Base-by-base conservation (phyloP, 2,888 invertebrate genomes). In the Neocrepidodera transversa region DNA sequence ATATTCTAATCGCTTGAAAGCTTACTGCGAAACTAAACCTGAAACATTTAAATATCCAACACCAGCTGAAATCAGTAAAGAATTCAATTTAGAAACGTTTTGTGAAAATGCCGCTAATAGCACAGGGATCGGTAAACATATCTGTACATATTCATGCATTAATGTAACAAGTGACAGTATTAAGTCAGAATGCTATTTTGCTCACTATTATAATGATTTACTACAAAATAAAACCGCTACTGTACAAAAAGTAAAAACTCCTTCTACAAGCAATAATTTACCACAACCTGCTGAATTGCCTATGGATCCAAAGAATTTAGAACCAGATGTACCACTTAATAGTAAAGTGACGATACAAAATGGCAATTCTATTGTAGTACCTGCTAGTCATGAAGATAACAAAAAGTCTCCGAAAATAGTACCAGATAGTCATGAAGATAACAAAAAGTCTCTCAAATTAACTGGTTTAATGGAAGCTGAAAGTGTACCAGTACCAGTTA, bases 1-100 rank as follows among this genome's bases (percentile, higher is more conserved):
- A 4, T 69, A 68, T 57, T 67, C 64, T 52, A 67, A 73, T 51
- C 59, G 62, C 45, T 62, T 73, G 10, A 38, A 58, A 14, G 38
- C 60, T 20, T 68, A 66, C 53, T 70, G 70, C 57, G 56, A 38
- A 16, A 43, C 50, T 6, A 36, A 60, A 2, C 18, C 42, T 6
- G 8, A 47, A 54, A 7, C 59, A 13, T 10, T 53, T 20, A 14
- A 35, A n/a, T 42, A 20, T 7, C 42, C 20, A 11, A 42, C 42
- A 4, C 5, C 20, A 42, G 6, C n/a, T 4, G 20, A 42, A 20
- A 7, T 20, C 6, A 42, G 10, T 2, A 42, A 10, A 2, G 10
- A 18, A 42, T 42, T 20, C 13, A 4, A 5, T 6, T 6, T 16
- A 3, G 1, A 1, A 2, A 13, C 18, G 1, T 5, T 42, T 20